phyloP scores from a whole-genome alignment of 2,113 vertebrate species.

The Galemys pyrenaicus region DNA sequence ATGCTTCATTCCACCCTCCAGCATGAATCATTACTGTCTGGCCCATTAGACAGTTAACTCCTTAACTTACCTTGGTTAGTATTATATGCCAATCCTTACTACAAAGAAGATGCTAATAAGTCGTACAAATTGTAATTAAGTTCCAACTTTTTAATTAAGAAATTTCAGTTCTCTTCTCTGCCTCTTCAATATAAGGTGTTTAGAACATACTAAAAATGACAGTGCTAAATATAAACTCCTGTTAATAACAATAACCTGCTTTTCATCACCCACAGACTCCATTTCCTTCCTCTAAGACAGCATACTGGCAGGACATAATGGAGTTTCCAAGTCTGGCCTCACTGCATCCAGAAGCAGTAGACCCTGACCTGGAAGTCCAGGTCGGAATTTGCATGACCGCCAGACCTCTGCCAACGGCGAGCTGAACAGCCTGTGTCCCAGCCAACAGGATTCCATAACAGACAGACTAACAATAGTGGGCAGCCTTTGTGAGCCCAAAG shows the following conservation, averaged over 20 bases:
- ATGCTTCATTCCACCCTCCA: background rate
- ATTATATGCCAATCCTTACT: rapidly evolving
- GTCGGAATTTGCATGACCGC: background rate
- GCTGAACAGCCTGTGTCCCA: background rate
- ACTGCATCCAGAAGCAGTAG: constrained; percentile 37
- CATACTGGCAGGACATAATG: constrained; percentile 4
- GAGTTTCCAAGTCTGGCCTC: background rate
- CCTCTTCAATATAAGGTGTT: constrained; percentile 24
- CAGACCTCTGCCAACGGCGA: background rate
- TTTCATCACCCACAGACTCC: constrained; percentile 51
- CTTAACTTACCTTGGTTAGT: background rate
- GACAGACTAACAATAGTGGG: background rate
- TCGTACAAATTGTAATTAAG: background rate
- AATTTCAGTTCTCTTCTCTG: constrained; percentile 13
- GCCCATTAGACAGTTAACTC: background rate
- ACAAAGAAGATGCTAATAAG: background rate
- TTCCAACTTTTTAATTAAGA: background rate
- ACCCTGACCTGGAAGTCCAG: constrained; percentile 6
- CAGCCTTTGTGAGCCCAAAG: background rate
- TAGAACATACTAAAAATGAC: constrained; percentile 46
- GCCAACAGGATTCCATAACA: background rate
- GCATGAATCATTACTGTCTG: background rate
- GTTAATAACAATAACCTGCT: constrained; percentile 68
- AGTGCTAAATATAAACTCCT: constrained; percentile 77
- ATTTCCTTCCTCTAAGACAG: constrained; percentile 63